Conservation (phyloP, 2,113 vertebrate species). For the Xiphophorus hellerii region DNA sequence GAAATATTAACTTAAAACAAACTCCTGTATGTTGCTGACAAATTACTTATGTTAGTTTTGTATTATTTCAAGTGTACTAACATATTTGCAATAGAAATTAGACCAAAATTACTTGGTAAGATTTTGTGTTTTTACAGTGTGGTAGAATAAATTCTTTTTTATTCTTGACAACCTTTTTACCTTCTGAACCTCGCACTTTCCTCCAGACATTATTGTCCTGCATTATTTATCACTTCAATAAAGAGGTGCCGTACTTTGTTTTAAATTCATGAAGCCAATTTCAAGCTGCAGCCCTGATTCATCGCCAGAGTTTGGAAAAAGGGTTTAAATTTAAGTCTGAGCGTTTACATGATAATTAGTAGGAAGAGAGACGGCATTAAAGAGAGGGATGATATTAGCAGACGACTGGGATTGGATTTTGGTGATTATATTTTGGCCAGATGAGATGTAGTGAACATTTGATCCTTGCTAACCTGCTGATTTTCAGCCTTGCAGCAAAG, state of each 20-base stretch:
- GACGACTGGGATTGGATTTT: constrained; percentile 17
- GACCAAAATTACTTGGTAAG: too few species aligned
- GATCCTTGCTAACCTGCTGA: background rate
- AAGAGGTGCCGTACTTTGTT: background rate
- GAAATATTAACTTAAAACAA: too few species aligned
- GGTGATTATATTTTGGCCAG: background rate
- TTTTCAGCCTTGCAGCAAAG: background rate
- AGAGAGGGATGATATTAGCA: background rate
- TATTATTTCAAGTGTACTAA: too few species aligned
- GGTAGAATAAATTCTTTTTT: background rate
- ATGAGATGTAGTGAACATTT: background rate
- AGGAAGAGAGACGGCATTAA: background rate
- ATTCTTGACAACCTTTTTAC: background rate
- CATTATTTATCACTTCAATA: constrained; percentile 1
- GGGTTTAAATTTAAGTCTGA: constrained; percentile 5
- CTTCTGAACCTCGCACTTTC: background rate
- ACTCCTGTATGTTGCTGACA: too few species aligned
- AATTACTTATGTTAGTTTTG: too few species aligned
- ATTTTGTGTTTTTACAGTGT: too few species aligned
- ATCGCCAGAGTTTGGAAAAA: background rate
- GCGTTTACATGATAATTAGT: background rate
- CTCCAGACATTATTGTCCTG: background rate
- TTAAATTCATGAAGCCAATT: background rate
- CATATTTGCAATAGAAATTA: too few species aligned
- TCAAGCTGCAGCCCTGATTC: background rate